Evolutionary conservation across 2,888 invertebrate species (phyloP).

Genomic region (Pyrrhosoma nymphula): DNA sequence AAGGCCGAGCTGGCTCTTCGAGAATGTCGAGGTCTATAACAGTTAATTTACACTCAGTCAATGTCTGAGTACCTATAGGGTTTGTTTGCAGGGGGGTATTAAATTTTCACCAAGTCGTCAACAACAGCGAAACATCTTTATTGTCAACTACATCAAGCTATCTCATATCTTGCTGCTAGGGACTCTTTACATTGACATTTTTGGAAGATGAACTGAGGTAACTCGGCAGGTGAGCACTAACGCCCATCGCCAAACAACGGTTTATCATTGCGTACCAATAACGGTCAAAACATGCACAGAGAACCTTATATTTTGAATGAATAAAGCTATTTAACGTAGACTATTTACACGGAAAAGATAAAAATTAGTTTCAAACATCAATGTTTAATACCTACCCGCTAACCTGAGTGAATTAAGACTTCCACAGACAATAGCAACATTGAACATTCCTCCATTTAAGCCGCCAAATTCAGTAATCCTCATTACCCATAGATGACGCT

Average conservation of each 20-base stretch:
- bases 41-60: too few species aligned
- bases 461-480: conserved; percentile 46
- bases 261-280: not conserved
- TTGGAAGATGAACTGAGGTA: too few species aligned
- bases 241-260: not conserved
- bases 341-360: not conserved
- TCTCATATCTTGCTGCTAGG: too few species aligned
- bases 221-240: not conserved
- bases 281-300: not conserved
- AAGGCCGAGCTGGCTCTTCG: too few species aligned
- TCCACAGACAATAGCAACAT: not conserved
- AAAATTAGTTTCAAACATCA: not conserved
- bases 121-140: too few species aligned
- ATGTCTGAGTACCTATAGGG: too few species aligned
- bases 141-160: too few species aligned
- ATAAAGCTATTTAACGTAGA: not conserved
- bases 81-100: too few species aligned
- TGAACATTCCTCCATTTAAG: not conserved
- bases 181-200: too few species aligned
- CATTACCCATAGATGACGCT: conserved; percentile 31
- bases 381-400: not conserved
- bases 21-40: too few species aligned
- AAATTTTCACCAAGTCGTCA: too few species aligned
- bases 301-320: not conserved
- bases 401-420: not conserved